Percentiles rank a stretch among this genome's conserved stretches.
Evolutionary conservation across 2,888 invertebrate genomes (phyloP).

Genomic region (Tanaodytes sp.): DNA sequence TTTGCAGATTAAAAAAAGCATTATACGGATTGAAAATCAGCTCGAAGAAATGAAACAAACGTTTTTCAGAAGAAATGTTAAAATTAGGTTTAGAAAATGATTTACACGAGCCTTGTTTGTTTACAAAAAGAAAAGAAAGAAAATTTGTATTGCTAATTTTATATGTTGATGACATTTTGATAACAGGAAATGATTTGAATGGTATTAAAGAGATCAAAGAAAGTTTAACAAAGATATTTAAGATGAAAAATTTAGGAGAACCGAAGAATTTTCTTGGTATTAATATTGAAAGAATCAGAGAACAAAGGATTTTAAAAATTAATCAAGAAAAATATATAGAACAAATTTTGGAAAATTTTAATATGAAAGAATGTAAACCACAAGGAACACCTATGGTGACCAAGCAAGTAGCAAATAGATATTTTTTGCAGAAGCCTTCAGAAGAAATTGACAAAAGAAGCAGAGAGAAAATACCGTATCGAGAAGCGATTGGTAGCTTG

Average conservation of each 20-base stretch:
- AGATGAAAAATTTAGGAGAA: conserved; percentile 56
- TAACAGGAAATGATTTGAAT: conserved; percentile 51
- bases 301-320: conserved; percentile 16
- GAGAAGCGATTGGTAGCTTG: conserved; percentile 52
- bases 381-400: conserved; percentile 50
- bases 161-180: conserved; percentile 23
- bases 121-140: conserved; percentile 51
- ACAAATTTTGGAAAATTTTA: conserved; percentile 31
- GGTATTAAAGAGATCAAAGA: conserved; percentile 43
- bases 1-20: conserved; percentile 26
- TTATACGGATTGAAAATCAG: conserved; percentile 23
- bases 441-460: conserved; percentile 14
- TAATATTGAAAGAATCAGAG: conserved; percentile 49
- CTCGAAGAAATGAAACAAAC: conserved; percentile 43
- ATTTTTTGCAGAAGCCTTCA: not conserved
- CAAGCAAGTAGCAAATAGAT: conserved; percentile 33
- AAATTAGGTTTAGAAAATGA: conserved; percentile 52
- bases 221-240: conserved; percentile 44
- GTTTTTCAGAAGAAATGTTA: conserved; percentile 42
- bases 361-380: conserved; percentile 25
- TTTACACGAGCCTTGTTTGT: conserved; percentile 51
- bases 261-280: conserved; percentile 52
- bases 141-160: conserved; percentile 54
- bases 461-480: conserved; percentile 26
- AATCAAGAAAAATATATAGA: conserved; percentile 29